Evolutionary conservation across 2,888 invertebrate species (phyloP), one percentile per base, ranked within the genome.

Genomic region (Sericinus montela): DNA sequence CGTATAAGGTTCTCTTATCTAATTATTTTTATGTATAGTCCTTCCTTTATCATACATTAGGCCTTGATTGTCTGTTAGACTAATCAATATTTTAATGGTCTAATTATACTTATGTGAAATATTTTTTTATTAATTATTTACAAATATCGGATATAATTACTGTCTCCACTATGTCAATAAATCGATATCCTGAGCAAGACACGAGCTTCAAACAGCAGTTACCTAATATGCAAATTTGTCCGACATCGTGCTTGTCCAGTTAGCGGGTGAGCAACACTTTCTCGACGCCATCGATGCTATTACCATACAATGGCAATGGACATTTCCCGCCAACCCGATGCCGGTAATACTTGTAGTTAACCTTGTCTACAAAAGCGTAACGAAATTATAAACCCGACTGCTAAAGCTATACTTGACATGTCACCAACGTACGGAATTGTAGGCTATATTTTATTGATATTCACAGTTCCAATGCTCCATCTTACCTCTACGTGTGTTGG

Each of bases 291-390:
- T 54, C 58, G 52, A 5, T 62, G 56, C 57, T 65, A 77, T 80
- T 82, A 77, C 69, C 78, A 84, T 80, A 83, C 80, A 84, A 81
- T 82, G 63, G 62, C 77, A 83, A 80, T 80, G 63, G 63, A 66
- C 69, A 64, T 69, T 67, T 72, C 67, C 64, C 59, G 52, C 53
- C 54, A 38, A 54, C 52, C 53, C 54, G 40, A 54, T 53, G 45
- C 29, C 65, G 63, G 63, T 59, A 37, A 42, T 41, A 42, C 16
- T 30, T 30, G 32, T 23, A 41, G 36, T n/a, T 14, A 49, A 25
- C 45, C 30, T 41, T 30, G 23, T 37, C 30, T 30, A 43, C 29
- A 37, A 13, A 29, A 23, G 30, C 34, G 29, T 14, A 14, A 9
- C 25, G 29, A 45, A 40, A 49, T 45, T 11, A 15, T 32, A 40